Evolutionary conservation across 2,113 vertebrate species (phyloP).

Genomic region (Cariama cristata): DNA sequence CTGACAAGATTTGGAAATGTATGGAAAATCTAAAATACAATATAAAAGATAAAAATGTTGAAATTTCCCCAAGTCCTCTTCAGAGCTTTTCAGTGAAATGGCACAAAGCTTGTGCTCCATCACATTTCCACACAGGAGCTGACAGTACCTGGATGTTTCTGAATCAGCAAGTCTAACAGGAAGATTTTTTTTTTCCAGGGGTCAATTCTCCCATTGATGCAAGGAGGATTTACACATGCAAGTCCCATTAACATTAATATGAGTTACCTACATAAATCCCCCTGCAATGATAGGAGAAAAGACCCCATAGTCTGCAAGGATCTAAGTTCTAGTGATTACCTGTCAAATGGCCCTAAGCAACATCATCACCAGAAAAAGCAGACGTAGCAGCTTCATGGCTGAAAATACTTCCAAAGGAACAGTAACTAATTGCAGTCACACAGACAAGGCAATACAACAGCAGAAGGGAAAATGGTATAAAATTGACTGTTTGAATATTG

Average conservation of each 20-base stretch:
- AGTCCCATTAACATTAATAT: conserved; percentile 71
- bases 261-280: conserved; percentile 65
- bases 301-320: conserved; percentile 50
- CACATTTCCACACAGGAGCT: background rate
- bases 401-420: conserved; percentile 24
- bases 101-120: background rate
- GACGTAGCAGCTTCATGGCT: conserved; percentile 48
- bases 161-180: conserved; percentile 3
- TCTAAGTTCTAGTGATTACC: conserved; percentile 71
- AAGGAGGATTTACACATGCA: conserved; percentile 73
- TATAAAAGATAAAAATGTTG: background rate
- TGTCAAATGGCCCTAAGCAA: conserved; percentile 71
- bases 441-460: background rate
- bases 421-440: conserved; percentile 29
- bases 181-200: conserved; percentile 47
- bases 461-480: conserved; percentile 11
- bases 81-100: background rate
- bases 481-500: background rate
- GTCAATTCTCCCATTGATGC: conserved; percentile 65
- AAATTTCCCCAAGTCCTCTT: background rate
- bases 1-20: background rate
- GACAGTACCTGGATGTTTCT: background rate
- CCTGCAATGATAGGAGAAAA: conserved; percentile 44
- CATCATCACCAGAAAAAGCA: conserved; percentile 64
- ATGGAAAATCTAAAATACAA: background rate